Evolutionary conservation across 2,888 invertebrate genomes (phyloP).

Genomic region (Cancer borealis): DNA sequence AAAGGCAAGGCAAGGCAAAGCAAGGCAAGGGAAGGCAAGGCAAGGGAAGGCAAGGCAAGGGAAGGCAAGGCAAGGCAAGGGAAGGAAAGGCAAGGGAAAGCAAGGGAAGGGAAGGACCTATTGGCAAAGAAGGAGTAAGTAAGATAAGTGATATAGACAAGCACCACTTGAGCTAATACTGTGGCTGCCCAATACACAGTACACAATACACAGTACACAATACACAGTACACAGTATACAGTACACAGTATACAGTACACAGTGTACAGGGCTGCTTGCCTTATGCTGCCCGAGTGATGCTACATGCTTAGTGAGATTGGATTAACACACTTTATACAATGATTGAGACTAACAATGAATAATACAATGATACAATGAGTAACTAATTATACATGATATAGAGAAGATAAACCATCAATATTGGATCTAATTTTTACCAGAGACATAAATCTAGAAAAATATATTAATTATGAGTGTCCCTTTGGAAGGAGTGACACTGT

Average conservation of each 20-base stretch:
- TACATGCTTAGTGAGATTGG: neutral
- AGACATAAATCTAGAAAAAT: too few relatives aligned
- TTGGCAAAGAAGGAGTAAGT: neutral
- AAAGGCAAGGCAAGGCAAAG: neutral
- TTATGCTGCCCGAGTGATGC: neutral
- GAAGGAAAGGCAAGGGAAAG: constrained; percentile 24
- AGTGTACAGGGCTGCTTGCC: neutral
- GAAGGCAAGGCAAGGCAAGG: neutral
- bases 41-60: too few relatives aligned
- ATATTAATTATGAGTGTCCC: too few relatives aligned
- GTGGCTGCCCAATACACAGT: neutral
- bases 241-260: too few relatives aligned
- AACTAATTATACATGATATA: too few relatives aligned
- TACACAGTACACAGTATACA: too few relatives aligned
- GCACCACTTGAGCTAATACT: constrained; percentile 52
- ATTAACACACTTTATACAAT: neutral
- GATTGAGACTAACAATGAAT: too few relatives aligned
- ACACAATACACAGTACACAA: too few relatives aligned
- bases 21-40: neutral
- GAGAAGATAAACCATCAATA: too few relatives aligned
- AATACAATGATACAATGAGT: too few relatives aligned
- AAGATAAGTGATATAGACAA: neutral
- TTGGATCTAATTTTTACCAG: too few relatives aligned
- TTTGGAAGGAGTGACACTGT: too few relatives aligned
- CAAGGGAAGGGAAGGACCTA: neutral